Evolutionary conservation across 2,888 invertebrate species (phyloP), one percentile per base, ranked within the genome.

Genomic region (Troides helena): DNA sequence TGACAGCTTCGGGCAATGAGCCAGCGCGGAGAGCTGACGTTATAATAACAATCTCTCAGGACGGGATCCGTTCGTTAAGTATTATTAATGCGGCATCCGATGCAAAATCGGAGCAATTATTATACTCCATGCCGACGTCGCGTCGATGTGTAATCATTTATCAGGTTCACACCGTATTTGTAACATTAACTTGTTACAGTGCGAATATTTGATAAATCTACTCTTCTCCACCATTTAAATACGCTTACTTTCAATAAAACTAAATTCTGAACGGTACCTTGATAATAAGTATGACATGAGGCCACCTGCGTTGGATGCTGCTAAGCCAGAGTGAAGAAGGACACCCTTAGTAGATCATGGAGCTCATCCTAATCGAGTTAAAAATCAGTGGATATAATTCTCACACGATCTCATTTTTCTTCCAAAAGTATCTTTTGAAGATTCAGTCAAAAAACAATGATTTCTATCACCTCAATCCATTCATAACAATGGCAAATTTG

Each of bases 51-150:
- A 62, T 67, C 56, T 67, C 67, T 62, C 62, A 57, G 46, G 23
- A 66, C 53, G 17, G 60, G 67, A 67, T 64, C 63, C 23, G 58
- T 50, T 62, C 46, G 50, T 63, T 68, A 59, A 68, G 68, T 64
- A 68, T 64, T 64, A 68, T 64, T 50, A 68, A 64, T 68, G 59
- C 53, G n/a, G 36, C 58, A 50, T 67, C 61, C 63, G 68, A 64
- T 53, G 53, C 18, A 53, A 65, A 21, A 50, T 50, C 10, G 64
- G 39, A 10, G 61, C 56, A 67, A 50, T 64, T 64, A 64, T 53
- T 57, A 59, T 39, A 50, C 43, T 21, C 43, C 46, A 12, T 58
- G 46, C 43, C 25, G 30, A 30, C 59, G 25, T 30, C 57, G 21
- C 30, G 46, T 43, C 30, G 30, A 50, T 68, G 57, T 58, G 14